These are phyloP conservation scores for Crepidodera aurea DNA, from an alignment of 2,888 invertebrate species.

Conservation along the genomic window DNA sequence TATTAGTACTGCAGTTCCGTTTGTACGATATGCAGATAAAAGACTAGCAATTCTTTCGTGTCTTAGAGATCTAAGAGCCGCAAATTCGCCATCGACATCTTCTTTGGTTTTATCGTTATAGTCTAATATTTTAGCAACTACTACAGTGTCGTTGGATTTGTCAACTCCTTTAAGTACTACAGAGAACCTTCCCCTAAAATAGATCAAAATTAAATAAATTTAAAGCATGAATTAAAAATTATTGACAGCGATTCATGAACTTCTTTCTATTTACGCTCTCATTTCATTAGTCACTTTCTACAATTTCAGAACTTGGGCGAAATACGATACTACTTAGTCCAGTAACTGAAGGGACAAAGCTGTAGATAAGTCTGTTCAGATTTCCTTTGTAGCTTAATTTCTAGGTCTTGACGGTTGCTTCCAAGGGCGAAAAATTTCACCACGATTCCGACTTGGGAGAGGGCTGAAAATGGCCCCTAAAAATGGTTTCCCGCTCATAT, in stretches of 20 bases:
- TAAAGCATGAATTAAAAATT: background rate
- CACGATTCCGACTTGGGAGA: too few species aligned
- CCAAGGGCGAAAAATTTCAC: too few species aligned
- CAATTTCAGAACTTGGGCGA: too few species aligned
- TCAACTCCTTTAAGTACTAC: slow-evolving; percentile 85
- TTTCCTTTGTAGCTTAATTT: too few species aligned
- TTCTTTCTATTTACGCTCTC: too few species aligned
- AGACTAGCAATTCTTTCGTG: slow-evolving; percentile 88
- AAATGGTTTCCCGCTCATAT: too few species aligned
- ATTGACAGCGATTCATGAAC: background rate
- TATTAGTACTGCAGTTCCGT: slow-evolving; percentile 76
- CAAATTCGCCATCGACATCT: slow-evolving; percentile 81
- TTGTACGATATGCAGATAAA: slow-evolving; percentile 75
- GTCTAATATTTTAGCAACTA: slow-evolving; percentile 86
- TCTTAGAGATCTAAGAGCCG: slow-evolving; percentile 79
- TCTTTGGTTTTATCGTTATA: slow-evolving; percentile 71
- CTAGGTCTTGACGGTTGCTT: too few species aligned
- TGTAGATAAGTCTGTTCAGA: too few species aligned
- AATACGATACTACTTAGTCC: too few species aligned
- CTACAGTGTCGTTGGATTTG: slow-evolving; percentile 75
- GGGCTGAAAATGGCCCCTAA: too few species aligned
- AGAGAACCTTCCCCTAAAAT: slow-evolving; percentile 81
- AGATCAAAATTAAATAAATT: background rate
- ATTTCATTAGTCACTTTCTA: too few species aligned
- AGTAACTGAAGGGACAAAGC: too few species aligned